Base-by-base conservation (phyloP, 2,113 vertebrate genomes). In the Eublepharis macularius region DNA sequence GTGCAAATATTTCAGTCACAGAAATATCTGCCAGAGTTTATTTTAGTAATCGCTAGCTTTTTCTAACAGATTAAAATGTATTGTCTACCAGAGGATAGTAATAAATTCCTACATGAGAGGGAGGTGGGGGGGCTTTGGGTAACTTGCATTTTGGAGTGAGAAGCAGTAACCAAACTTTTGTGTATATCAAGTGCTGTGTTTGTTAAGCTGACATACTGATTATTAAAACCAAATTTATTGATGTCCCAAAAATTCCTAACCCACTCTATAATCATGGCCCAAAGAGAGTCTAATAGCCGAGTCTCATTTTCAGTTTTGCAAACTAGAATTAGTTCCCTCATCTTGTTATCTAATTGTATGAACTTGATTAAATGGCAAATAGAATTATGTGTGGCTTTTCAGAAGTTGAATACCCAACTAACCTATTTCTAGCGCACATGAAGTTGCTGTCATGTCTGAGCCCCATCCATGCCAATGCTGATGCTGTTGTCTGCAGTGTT, bases 221-320 rank as follows among this genome's bases (percentile, higher is more conserved):
- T 70, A 57, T 78, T 41, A 43, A 32, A 80, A 57, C 69, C 47
- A 24, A 65, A 63, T 45, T 73, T 65, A 29, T 63, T 72, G 84
- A 45, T 41, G 63, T 41, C n/a, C 17, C 9, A 79, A 79, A 51
- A 73, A 32, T 36, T 72, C 47, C 70, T 78, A 70, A 60, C 41
- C 78, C 51, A 14, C 51, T 63, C 49, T 70, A 85, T 69, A 70
- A 78, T 39, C 41, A 76, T 72, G 39, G 66, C 66, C 45, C 80
- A 70, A 86, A 91, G 89, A 70, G 70, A 79, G 47, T 2, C 12
- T 57, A 39, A 84, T 86, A 57, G 54, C 19, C 17, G 49, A 57
- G 17, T 91, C 90, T 88, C n/a, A 66, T 87, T 86, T 89, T 86
- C 39, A 91, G 68, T 60, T 92, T 78, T 86, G 76, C 81, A 90